These are phyloP conservation scores for Tupiocoris notatus DNA, from an alignment of 2,888 invertebrate species.

Conservation along the genomic window DNA sequence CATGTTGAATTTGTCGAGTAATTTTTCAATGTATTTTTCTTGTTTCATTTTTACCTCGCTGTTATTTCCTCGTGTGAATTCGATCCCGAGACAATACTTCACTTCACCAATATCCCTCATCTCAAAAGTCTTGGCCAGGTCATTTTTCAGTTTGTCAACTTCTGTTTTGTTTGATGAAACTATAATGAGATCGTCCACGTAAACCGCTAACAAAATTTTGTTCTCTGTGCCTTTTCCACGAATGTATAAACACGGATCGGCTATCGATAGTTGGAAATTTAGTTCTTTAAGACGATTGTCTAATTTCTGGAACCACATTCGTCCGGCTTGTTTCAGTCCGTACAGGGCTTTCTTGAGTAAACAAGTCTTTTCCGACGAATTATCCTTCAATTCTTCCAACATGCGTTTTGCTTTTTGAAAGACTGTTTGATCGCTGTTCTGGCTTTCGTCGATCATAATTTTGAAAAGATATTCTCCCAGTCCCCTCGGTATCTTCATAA, in stretches of 20 bases:
- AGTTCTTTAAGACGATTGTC: constrained; percentile 4
- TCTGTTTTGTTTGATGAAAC: background rate
- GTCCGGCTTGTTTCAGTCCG: too few species aligned
- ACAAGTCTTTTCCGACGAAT: constrained; percentile 24
- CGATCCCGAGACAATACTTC: background rate
- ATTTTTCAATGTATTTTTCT: constrained; percentile 32
- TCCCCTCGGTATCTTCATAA: constrained; percentile 25
- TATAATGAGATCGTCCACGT: background rate
- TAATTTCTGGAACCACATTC: too few species aligned
- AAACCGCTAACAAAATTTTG: background rate
- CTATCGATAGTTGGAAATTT: constrained; percentile 1
- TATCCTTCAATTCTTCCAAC: constrained; percentile 26
- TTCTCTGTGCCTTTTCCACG: background rate
- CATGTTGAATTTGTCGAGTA: constrained; percentile 8
- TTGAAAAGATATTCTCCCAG: constrained; percentile 24
- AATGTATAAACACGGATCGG: background rate
- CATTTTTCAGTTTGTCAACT: background rate
- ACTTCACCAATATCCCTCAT: constrained; percentile 1
- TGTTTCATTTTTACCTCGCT: background rate
- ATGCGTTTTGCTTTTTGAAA: constrained; percentile 16
- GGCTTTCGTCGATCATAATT: constrained; percentile 21
- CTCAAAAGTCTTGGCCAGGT: background rate
- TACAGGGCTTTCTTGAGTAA: too few species aligned
- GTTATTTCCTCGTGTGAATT: background rate
- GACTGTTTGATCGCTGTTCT: background rate